Base-by-base conservation (phyloP, 2,888 invertebrate genomes). In the Crossocerus cetratus region DNA sequence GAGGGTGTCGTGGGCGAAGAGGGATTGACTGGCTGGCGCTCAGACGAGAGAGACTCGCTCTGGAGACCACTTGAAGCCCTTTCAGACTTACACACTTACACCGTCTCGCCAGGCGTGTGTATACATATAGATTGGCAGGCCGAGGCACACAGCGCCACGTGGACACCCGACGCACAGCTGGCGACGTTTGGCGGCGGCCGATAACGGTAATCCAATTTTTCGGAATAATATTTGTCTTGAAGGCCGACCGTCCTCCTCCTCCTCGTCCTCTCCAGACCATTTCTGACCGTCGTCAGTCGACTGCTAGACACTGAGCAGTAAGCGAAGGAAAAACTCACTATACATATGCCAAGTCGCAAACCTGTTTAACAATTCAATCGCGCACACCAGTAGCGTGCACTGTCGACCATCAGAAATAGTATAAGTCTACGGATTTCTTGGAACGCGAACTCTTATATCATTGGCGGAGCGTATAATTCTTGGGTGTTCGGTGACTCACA, bases 201-300 rank as follows among this genome's bases (percentile, higher is more conserved):
- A 89, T 88, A 88, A 87, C 85, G 86, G 85, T 88, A 88, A 89
- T 88, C 88, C 88, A 88, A 89, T 89, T 89, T 89, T 89, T 89
- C 82, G 84, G 87, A 88, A 89, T 89, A 89, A 89, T 89, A 89
- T 89, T 89, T 89, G 88, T 86, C 86, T 87, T 85, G 85, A 87
- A 86, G 88, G 87, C 85, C 85, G 84, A 83, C 82, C 80, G 76
- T 70, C 70, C 68, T 69, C 71, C 58, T 32, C 32, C 11, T 4
- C 32, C 32, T 68, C 68, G 67, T 69, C 58, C 8, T 11, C 11
- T 4, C 32, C 32, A 32, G 32, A 8, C 32, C 32, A 32, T 32
- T 32, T 32, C 32, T 32, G 32, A 32, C 32, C 32, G 32, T 32
- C 32, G 32, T 32, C 32, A 32, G 32, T 8, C 5, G 32, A 32